phyloP scores from a whole-genome alignment of 2,113 vertebrate genomes.

The Oryzias celebensis region DNA sequence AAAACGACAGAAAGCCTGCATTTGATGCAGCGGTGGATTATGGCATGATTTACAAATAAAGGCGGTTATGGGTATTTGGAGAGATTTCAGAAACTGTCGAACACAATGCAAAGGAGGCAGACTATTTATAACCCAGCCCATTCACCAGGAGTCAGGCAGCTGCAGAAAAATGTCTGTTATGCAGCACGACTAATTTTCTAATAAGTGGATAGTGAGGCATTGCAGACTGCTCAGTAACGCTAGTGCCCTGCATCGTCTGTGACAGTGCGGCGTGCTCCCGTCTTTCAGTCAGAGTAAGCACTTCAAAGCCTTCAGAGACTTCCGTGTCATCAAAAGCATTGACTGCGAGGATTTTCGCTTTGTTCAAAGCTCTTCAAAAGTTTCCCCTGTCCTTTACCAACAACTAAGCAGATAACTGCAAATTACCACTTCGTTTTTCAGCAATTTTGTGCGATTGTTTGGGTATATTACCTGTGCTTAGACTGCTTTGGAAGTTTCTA shows the following conservation, averaged over 20 bases:
- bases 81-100: not conserved
- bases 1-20: too few species aligned
- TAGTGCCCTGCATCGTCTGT: not conserved
- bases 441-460: not conserved
- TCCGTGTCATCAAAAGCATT: conserved; percentile 1
- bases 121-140: conserved; percentile 16
- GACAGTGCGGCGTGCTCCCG: not conserved
- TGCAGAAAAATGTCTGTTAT: conserved; percentile 7
- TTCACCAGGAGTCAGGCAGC: conserved; percentile 20
- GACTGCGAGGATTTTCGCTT: conserved; percentile 2
- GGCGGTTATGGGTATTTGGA: not conserved
- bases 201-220: conserved; percentile 11
- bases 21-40: not conserved
- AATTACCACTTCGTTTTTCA: not conserved
- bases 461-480: not conserved
- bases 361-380: conserved; percentile 9
- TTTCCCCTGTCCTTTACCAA: not conserved
- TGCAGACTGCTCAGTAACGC: not conserved
- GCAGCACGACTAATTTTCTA: conserved; percentile 13
- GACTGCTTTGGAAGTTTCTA: not conserved
- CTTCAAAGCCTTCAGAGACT: conserved; percentile 7
- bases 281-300: not conserved
- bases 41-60: not conserved
- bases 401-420: not conserved
- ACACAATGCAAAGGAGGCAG: not conserved